Evolutionary conservation across 2,113 vertebrate species (phyloP).

Genomic region (Crotalus helleri): DNA sequence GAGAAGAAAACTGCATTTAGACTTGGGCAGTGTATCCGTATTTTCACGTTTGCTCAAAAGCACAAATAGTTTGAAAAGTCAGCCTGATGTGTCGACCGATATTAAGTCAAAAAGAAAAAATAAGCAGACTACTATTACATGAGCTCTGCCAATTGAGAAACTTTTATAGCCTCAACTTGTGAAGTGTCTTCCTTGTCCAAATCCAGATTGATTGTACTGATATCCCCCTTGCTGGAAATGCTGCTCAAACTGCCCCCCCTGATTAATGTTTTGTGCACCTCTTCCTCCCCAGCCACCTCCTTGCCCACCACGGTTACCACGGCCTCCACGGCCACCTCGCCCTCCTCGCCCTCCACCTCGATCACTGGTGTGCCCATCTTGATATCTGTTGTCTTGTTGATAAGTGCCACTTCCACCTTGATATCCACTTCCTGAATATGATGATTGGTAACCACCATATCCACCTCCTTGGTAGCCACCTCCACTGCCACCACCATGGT

Average conservation of each 20-base stretch:
- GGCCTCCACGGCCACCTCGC: slow-evolving; percentile 70
- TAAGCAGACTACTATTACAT: slow-evolving; percentile 65
- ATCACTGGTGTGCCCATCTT: slow-evolving; percentile 80
- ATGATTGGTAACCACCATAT: slow-evolving; percentile 71
- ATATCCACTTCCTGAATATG: slow-evolving; percentile 73
- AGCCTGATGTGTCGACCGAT: slow-evolving; percentile 45
- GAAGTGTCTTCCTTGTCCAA: slow-evolving; percentile 91
- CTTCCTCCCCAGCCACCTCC: slow-evolving; percentile 87
- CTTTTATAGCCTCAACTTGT: slow-evolving; percentile 82
- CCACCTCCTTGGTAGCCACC: slow-evolving; percentile 75
- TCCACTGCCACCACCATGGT: slow-evolving; percentile 72
- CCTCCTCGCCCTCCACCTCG: slow-evolving; percentile 74
- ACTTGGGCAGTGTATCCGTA: slow-evolving; percentile 38
- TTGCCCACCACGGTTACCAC: slow-evolving; percentile 75
- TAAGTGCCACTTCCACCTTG: slow-evolving; percentile 70
- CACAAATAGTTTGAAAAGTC: slow-evolving; percentile 36
- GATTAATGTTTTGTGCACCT: slow-evolving; percentile 88
- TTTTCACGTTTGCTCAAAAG: slow-evolving; percentile 18
- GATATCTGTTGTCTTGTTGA: slow-evolving; percentile 81
- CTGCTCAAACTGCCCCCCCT: slow-evolving; percentile 97
- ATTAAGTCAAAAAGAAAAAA: slow-evolving; percentile 54
- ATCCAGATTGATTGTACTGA: slow-evolving; percentile 92
- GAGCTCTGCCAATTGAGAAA: slow-evolving; percentile 72
- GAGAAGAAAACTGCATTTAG: slow-evolving; percentile 25
- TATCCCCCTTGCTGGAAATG: slow-evolving; percentile 98